These are phyloP conservation scores for Falcunculus frontatus DNA, from an alignment of 2,113 vertebrate genomes.

Conservation along the genomic window DNA sequence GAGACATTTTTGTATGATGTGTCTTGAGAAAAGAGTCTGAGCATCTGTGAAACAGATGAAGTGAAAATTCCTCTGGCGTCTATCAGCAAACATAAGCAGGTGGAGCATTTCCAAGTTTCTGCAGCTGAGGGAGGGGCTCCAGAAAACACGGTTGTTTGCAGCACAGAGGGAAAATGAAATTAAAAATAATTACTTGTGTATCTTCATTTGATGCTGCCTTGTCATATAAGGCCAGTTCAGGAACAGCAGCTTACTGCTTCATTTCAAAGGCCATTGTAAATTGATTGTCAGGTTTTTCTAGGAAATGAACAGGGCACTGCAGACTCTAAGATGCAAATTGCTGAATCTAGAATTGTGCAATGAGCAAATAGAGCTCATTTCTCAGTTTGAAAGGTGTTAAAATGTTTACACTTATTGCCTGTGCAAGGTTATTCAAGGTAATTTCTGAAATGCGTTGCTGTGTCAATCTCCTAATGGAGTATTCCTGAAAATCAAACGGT, in stretches of 20 bases:
- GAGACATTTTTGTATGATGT: slow-evolving; percentile 5
- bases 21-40: slow-evolving; percentile 15
- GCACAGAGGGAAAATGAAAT: not conserved
- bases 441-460: not conserved
- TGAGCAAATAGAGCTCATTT: not conserved
- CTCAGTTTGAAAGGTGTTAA: not conserved
- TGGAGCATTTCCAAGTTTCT: slow-evolving; percentile 11
- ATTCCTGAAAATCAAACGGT: not conserved
- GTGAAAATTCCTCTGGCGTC: not conserved
- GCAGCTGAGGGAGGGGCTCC: not conserved
- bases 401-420: not conserved
- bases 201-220: not conserved
- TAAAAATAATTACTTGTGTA: not conserved
- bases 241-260: not conserved
- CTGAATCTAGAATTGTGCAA: not conserved
- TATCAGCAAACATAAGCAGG: slow-evolving; percentile 26
- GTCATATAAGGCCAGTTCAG: not conserved
- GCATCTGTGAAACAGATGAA: slow-evolving; percentile 44
- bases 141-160: not conserved
- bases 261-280: not conserved
- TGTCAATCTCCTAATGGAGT: not conserved
- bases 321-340: not conserved
- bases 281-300: not conserved
- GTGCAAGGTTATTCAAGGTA: not conserved
- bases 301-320: not conserved